Percentiles rank a stretch among this genome's conserved stretches.
Conservation (phyloP, 2,113 vertebrate genomes). For the Eupsittula cactorum region DNA sequence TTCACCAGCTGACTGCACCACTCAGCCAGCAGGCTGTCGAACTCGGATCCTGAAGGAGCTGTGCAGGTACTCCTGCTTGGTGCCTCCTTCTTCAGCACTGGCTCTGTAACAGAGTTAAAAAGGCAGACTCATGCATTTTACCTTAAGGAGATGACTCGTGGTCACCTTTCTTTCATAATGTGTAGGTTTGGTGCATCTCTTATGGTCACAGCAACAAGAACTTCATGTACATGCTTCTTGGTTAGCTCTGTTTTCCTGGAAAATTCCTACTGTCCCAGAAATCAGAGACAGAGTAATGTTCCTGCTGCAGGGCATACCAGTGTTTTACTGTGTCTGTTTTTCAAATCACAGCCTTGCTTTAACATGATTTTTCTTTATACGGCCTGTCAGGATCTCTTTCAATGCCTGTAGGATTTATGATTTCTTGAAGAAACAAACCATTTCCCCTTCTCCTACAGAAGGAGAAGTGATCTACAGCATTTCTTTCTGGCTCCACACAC, state of each 20-base stretch:
- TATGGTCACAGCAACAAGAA: background rate
- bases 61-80: background rate
- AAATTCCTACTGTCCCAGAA: background rate
- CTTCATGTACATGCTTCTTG: background rate
- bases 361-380: background rate
- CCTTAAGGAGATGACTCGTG: background rate
- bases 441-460: background rate
- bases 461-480: background rate
- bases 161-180: background rate
- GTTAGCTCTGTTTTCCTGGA: slow-evolving; percentile 7
- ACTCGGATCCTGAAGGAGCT: background rate
- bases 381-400: background rate
- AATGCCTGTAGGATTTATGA: background rate
- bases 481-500: background rate
- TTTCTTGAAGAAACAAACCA: background rate
- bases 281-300: background rate
- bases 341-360: background rate
- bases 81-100: background rate
- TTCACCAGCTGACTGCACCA: background rate
- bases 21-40: background rate
- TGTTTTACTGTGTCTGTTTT: background rate
- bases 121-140: background rate
- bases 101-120: background rate
- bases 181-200: background rate
- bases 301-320: background rate